phyloP scores from a whole-genome alignment of 2,113 vertebrate genomes.

The Vulpes lagopus region DNA sequence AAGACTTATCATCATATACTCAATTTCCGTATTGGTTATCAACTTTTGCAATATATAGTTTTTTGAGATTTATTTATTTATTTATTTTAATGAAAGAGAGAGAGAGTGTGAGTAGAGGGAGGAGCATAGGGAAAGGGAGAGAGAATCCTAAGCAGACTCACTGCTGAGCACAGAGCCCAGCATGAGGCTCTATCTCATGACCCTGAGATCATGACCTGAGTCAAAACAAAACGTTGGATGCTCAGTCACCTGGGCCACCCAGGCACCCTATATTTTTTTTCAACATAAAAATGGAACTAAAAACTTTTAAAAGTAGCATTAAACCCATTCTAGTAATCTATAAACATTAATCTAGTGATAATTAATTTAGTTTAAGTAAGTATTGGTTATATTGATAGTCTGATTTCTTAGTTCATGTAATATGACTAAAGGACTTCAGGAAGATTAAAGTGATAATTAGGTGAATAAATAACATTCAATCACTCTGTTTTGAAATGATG shows the following conservation, averaged over 20 bases:
- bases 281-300: background rate
- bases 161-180: background rate
- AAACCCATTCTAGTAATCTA: background rate
- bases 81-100: background rate
- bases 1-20: background rate
- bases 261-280: background rate
- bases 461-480: constrained; percentile 38
- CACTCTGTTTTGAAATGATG: background rate
- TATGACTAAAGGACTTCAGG: background rate
- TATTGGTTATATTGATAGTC: constrained; percentile 28
- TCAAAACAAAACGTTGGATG: background rate
- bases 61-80: background rate
- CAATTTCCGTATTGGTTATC: background rate
- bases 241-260: background rate
- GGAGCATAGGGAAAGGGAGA: background rate
- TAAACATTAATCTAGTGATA: background rate
- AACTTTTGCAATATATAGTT: background rate
- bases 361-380: constrained; percentile 26
- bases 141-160: background rate
- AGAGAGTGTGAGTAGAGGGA: background rate
- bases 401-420: background rate
- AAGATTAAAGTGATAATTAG: constrained; percentile 53
- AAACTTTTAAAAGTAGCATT: background rate
- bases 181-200: background rate
- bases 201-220: background rate